Evolutionary conservation across 2,888 invertebrate genomes (phyloP), one percentile per base, ranked within the genome.

Genomic region (Drosophila acutilabella): DNA sequence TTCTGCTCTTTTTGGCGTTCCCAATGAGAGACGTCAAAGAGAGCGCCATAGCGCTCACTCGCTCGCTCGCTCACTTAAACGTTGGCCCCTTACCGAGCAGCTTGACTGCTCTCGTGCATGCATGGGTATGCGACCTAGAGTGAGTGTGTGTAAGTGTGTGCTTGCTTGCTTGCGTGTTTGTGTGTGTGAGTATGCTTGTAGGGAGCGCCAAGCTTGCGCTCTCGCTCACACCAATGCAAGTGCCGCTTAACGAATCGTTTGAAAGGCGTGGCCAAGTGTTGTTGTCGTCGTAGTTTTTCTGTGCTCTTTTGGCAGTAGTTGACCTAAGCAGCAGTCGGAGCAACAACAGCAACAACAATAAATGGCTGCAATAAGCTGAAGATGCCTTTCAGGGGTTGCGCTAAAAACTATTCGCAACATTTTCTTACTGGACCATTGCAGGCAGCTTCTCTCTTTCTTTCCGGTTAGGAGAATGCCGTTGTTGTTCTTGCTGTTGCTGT

Each of bases 361-460:
- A 88, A 75, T 74, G 83, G 74, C 73, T 78, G 74, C 80, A 80
- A 73, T 76, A 78, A 76, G 76, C 76, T 69, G 58, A 64, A 79
- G 83, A 80, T 64, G 73, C 64, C 57, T 70, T 64, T 36, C 67
- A 64, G 80, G 82, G 82, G 81, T 81, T 81, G 75, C 71, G 62
- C 71, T 74, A 64, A 81, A 80, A 80, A 80, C 83, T 86, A 86
- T 83, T 87, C 58, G 80, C 78, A 86, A 78, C 87, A 88, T 78
- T 88, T 83, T 85, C 85, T 87, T 89, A 87, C 84, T 84, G 89
- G 88, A 81, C 87, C 83, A 64, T 60, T 59, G 67, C 61, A 62
- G 73, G 30, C 57, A 47, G 62, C 56, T 36, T 54, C 77, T 79
- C 84, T 87, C 78, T 71, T 76, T 81, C 83, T 72, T 84, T 60